phyloP scores from a whole-genome alignment of 2,797 vertebrate species.

The Sciurus vulgaris region DNA sequence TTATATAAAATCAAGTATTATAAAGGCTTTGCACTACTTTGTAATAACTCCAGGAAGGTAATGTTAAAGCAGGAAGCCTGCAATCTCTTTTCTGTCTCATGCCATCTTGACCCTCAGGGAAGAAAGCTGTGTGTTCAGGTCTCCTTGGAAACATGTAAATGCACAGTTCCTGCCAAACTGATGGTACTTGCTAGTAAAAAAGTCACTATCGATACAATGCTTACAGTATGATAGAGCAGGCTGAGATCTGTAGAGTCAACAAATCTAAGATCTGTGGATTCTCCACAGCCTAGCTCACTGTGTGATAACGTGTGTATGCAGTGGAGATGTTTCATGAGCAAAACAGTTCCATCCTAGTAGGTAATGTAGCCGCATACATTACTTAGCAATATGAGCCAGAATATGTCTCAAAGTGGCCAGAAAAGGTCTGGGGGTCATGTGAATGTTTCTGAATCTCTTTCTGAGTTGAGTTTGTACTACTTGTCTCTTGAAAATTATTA shows the following conservation, averaged over 20 bases:
- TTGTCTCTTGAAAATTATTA: not conserved
- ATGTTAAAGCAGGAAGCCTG: not conserved
- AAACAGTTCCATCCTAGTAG: not conserved
- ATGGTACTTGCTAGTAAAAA: not conserved
- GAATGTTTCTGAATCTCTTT: not conserved
- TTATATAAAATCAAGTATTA: not conserved
- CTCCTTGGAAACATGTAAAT: not conserved
- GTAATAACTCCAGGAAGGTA: not conserved
- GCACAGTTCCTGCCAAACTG: not conserved
- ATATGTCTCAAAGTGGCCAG: not conserved
- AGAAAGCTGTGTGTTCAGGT: not conserved
- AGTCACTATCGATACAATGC: not conserved
- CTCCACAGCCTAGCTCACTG: not conserved
- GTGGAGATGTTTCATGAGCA: not conserved
- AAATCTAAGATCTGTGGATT: not conserved
- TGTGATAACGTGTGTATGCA: not conserved
- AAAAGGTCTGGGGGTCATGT: not conserved
- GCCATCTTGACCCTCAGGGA: not conserved
- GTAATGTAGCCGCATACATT: not conserved
- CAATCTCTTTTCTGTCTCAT: not conserved
- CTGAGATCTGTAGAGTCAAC: not conserved
- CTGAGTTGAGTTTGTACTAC: not conserved
- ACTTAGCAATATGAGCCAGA: not conserved
- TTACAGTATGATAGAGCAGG: not conserved
- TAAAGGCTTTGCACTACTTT: not conserved